Base-by-base conservation (phyloP, 2,113 vertebrate species). In the Trogon surrucura region DNA sequence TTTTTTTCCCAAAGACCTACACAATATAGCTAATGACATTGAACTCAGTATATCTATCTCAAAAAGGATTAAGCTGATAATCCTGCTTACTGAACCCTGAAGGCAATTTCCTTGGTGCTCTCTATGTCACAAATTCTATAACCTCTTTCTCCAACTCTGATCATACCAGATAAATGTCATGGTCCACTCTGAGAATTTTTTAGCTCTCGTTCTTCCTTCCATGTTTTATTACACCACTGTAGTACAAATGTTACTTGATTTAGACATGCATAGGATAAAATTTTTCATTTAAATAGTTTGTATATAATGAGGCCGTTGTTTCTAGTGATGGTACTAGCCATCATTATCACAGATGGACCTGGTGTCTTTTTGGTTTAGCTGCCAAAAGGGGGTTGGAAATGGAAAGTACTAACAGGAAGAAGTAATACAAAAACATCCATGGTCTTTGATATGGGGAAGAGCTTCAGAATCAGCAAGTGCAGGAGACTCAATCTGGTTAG, bases 1-100 rank as follows among this genome's bases (percentile, higher is more conserved):
- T 65, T 54, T 88, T 67, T 41, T 32, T 26, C 32, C 25, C 36
- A 38, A 79, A 83, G 60, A 93, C 11, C 56, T 70, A 71, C 11
- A 80, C 32, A 70, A 50, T 51, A 47, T 14, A 71, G 72, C 44
- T 90, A 91, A 95, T 69, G 58, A 18, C 50, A 47, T 20, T 66
- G 92, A 93, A 80, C 15, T 90, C 60, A 34, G 19, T 54, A 12
- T 80, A 58, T 71, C 69, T 64, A 2, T 51, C 45, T 91, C 47
- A 81, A 51, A 41, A 93, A 93, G 29, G 36, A 92, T 70, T 88
- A 88, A 90, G n/a, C 36, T 66, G 64, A 84, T 95, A 86, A 94
- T 94, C 44, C 51, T 4, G 1, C 5, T 84, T 74, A 74, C 51
- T 81, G 64, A 80, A 67, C 14, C 12, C 34, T 64, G 47, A 91